phyloP scores from a whole-genome alignment of 2,113 vertebrate genomes.

The Phyllopteryx taeniolatus region DNA sequence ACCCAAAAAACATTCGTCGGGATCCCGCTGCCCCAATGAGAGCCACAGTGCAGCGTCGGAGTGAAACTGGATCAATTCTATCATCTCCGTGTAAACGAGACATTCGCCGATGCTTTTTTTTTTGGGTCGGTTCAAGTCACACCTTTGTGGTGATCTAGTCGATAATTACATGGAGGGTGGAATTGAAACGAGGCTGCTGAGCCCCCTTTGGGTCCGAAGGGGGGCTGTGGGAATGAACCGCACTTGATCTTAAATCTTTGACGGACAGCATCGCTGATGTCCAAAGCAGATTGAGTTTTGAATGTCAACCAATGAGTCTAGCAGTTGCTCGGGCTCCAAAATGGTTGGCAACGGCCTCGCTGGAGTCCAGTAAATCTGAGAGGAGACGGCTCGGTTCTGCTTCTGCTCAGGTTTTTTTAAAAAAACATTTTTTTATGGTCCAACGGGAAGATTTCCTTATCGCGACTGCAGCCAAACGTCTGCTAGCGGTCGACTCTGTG shows the following conservation, averaged over 20 bases:
- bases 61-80: neutral
- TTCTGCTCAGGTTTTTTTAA: neutral
- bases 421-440: neutral
- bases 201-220: neutral
- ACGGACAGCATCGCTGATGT: slow-evolving; percentile 1
- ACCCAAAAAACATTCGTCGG: neutral
- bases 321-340: neutral
- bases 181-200: neutral
- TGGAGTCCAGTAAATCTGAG: neutral
- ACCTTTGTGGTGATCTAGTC: neutral
- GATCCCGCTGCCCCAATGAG: neutral
- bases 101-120: neutral
- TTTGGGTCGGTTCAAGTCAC: neutral
- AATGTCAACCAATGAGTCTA: neutral
- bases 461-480: neutral
- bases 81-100: neutral
- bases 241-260: neutral
- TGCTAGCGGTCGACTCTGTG: neutral
- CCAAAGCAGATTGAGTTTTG: neutral
- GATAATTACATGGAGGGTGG: neutral
- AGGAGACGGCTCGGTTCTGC: neutral
- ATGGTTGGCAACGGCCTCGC: neutral
- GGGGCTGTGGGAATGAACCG: neutral
- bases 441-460: slow-evolving; percentile 1
- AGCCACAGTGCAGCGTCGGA: neutral